phyloP scores from a whole-genome alignment of 2,113 vertebrate genomes.

The Hippocampus barbouri region DNA sequence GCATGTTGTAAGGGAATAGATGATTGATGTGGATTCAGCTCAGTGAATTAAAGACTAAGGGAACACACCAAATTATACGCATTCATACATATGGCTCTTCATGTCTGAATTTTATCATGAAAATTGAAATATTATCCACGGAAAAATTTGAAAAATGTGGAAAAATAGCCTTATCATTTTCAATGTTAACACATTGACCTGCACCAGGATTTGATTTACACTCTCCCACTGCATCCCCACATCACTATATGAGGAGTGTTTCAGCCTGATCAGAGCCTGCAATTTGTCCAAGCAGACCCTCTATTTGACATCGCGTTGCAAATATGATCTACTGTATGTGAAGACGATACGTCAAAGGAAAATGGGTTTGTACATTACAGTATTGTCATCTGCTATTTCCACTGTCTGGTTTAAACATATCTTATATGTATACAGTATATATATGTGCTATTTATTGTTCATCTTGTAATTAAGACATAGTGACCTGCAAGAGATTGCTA shows the following conservation, averaged over 20 bases:
- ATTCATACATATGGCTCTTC: neutral
- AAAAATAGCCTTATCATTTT: neutral
- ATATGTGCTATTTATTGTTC: conserved; percentile 67
- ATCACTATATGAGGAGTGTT: neutral
- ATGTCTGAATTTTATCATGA: neutral
- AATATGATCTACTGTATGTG: conserved; percentile 15
- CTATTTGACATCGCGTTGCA: conserved; percentile 40
- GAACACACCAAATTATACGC: neutral
- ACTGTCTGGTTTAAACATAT: conserved; percentile 61
- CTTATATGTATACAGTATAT: conserved; percentile 25
- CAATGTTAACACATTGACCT: neutral
- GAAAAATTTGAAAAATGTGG: neutral
- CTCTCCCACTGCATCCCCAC: neutral
- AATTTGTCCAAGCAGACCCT: conserved; percentile 34
- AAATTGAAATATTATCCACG: neutral
- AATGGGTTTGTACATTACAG: conserved; percentile 43
- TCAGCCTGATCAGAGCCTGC: conserved; percentile 42
- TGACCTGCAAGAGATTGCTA: conserved; percentile 33
- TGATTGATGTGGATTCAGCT: conserved; percentile 16
- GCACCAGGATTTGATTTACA: neutral
- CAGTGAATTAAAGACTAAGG: conserved; percentile 14
- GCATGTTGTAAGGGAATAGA: neutral
- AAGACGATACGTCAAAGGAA: conserved; percentile 1
- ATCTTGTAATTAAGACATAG: conserved; percentile 62
- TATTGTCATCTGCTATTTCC: conserved; percentile 47